Base-by-base conservation (phyloP, 2,888 invertebrate species). In the Iphiclides podalirius region DNA sequence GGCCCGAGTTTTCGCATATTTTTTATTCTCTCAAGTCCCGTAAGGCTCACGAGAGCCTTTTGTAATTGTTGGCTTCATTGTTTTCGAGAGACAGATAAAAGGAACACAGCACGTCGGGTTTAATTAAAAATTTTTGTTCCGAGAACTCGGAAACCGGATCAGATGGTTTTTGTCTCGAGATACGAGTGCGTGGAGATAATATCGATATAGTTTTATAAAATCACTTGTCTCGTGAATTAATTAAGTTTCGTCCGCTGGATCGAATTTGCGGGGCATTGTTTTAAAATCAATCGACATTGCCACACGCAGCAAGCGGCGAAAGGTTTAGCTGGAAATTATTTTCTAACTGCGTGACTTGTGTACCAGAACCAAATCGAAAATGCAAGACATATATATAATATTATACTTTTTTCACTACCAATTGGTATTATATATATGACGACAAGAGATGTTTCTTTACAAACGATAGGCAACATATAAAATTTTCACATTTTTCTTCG, bases 41-140 rank as follows among this genome's bases (percentile, higher is more conserved):
- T 59, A 66, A 64, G 45, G 55, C 59, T 53, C 39, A n/a, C n/a
- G n/a, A n/a, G n/a, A n/a, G 39, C 39, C 39, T 38, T 45, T 74
- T 79, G 79, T 79, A 81, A 81, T 83, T 82, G 80, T 80, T 70
- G 71, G 60, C 63, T 60, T 75, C 83, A 83, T 84, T 84, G 84
- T 84, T 82, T 79, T 75, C 69, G 53, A 64, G n/a, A n/a, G n/a
- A 45, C 59, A 76, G 74, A 81, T 80, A 81, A 83, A 73, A 64
- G 70, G 64, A 69, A 71, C 74, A 72, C 60, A 69, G 54, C 41
- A 63, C 67, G 65, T 70, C 67, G 63, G 66, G 67, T 78, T 85
- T 84, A 85, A 85, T 85, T 85, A 84, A 83, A 47, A 76, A 73
- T 77, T 79, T 75, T 70, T 11, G 67, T 63, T 66, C 70, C 64